Evolutionary conservation across 2,888 invertebrate species (phyloP).

Genomic region (Abscondita cerata): DNA sequence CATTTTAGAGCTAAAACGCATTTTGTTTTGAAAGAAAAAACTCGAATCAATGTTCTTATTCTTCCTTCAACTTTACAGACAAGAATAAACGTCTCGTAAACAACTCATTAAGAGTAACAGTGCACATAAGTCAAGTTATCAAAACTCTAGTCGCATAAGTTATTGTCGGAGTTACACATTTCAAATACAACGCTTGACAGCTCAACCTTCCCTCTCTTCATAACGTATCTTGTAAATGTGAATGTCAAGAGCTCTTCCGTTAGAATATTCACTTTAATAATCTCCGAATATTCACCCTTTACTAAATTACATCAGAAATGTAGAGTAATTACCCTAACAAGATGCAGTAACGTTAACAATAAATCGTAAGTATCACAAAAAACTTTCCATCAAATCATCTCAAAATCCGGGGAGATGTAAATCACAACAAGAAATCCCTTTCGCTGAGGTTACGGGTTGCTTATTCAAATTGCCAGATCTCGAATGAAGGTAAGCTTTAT

Average conservation of each 20-base stretch:
- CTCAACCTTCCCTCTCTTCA: conserved; percentile 32
- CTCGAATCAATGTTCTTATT: conserved; percentile 36
- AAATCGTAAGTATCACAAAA: not conserved
- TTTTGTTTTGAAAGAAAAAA: conserved; percentile 38
- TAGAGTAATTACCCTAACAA: not conserved
- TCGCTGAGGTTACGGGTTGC: conserved; percentile 32
- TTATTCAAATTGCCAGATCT: conserved; percentile 29
- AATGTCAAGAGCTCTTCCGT: conserved; percentile 35
- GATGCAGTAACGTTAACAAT: not conserved
- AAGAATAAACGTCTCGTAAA: conserved; percentile 39
- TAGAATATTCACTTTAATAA: too few relatives aligned
- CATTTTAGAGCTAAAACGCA: conserved; percentile 22
- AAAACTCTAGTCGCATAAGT: conserved; percentile 41
- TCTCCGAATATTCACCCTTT: conserved; percentile 23
- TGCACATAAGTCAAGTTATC: conserved; percentile 42
- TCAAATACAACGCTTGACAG: conserved; percentile 39
- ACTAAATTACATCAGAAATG: not conserved
- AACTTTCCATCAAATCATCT: not conserved
- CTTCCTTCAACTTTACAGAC: conserved; percentile 40
- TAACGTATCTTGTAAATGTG: conserved; percentile 35
- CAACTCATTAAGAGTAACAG: conserved; percentile 43
- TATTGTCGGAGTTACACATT: conserved; percentile 40
- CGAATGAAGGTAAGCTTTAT: conserved; percentile 29
- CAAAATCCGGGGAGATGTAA: conserved; percentile 24
- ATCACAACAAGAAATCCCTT: conserved; percentile 37